phyloP scores from a whole-genome alignment of 2,113 vertebrate species.

The Xenus cinereus region DNA sequence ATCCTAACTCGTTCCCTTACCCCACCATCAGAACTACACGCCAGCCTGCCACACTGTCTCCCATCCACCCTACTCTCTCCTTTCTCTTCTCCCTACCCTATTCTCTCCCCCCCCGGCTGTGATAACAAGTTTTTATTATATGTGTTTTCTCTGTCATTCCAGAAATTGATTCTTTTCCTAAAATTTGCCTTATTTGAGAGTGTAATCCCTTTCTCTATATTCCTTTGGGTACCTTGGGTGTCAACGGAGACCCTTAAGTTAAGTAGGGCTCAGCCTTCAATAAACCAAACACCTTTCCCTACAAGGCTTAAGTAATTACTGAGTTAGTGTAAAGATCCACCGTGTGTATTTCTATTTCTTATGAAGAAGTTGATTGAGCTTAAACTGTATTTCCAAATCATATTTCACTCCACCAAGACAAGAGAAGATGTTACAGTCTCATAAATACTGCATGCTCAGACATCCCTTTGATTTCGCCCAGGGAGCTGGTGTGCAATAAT shows the following conservation, averaged over 20 bases:
- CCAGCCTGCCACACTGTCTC: not conserved
- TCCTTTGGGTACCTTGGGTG: not conserved
- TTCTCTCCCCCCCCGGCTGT: not conserved
- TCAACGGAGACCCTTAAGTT: not conserved
- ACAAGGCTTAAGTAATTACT: not conserved
- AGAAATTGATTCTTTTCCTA: not conserved
- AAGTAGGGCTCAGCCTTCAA: not conserved
- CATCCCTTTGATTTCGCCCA: slow-evolving; percentile 5
- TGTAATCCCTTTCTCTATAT: not conserved
- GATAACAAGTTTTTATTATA: not conserved
- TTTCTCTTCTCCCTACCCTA: fast-evolving
- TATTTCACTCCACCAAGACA: not conserved
- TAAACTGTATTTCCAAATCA: not conserved
- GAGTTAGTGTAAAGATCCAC: not conserved
- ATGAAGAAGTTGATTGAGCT: slow-evolving; percentile 14
- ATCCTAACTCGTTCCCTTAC: not conserved
- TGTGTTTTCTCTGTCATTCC: not conserved
- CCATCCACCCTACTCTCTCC: not conserved
- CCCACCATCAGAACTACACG: not conserved
- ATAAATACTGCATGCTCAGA: slow-evolving; percentile 3
- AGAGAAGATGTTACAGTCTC: not conserved
- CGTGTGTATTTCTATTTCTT: not conserved
- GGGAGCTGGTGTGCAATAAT: not conserved
- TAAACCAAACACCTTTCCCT: not conserved
- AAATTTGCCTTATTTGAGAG: not conserved